phyloP scores from a whole-genome alignment of 2,888 invertebrate genomes.

The Zygaena filipendulae region DNA sequence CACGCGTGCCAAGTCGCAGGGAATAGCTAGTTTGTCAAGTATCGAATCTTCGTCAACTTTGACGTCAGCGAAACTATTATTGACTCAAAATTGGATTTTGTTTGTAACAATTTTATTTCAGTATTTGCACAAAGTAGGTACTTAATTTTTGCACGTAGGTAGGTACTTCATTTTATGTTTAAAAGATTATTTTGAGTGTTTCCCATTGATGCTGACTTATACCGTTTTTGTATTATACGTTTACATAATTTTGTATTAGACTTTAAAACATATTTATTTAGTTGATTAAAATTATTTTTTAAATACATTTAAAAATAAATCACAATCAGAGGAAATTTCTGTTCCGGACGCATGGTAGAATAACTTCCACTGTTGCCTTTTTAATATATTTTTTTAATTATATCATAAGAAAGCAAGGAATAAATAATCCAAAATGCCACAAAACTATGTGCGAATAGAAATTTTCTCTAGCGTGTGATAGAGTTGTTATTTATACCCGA shows the following conservation, averaged over 20 bases:
- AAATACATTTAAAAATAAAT: constrained; percentile 21
- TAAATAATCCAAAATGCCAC: background rate
- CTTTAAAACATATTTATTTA: constrained; percentile 9
- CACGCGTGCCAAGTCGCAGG: too few species aligned
- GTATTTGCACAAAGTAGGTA: too few species aligned
- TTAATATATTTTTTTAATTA: constrained; percentile 20
- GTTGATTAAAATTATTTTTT: constrained; percentile 19
- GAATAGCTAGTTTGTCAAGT: too few species aligned
- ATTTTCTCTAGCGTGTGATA: constrained; percentile 61
- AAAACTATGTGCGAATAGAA: constrained; percentile 48
- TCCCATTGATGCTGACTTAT: constrained; percentile 45
- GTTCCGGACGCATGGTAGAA: constrained; percentile 53
- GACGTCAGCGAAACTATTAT: too few species aligned
- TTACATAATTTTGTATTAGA: constrained; percentile 4
- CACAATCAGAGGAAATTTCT: constrained; percentile 65
- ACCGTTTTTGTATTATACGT: constrained; percentile 18
- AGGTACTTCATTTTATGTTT: too few species aligned
- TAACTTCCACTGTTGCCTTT: constrained; percentile 29
- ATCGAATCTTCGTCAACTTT: too few species aligned
- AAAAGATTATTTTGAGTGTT: constrained; percentile 21
- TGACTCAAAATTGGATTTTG: too few species aligned
- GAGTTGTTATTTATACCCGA: constrained; percentile 32
- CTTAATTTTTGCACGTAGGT: constrained; percentile 4
- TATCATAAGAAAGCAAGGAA: constrained; percentile 56
- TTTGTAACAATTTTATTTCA: too few species aligned